Evolutionary conservation across 2,888 invertebrate species (phyloP).

Genomic region (Lutraria lutraria): DNA sequence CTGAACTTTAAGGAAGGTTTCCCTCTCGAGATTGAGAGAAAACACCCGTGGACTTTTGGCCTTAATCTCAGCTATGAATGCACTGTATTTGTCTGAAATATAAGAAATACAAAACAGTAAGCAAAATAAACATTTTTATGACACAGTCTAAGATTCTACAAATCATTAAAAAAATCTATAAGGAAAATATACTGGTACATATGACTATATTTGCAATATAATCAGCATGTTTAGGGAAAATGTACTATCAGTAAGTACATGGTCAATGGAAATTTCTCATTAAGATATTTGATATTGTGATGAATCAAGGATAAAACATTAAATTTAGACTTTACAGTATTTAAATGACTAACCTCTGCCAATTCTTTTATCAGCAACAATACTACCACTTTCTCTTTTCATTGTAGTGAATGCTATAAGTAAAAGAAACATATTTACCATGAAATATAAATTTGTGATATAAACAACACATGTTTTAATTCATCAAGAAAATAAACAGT

Average conservation of each 20-base stretch:
- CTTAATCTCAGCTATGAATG: slow-evolving; percentile 82
- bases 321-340: too few relatives aligned
- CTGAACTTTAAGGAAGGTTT: slow-evolving; percentile 82
- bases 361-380: slow-evolving; percentile 55
- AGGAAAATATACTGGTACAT: too few relatives aligned
- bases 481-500: too few relatives aligned
- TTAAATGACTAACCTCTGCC: slow-evolving; percentile 54
- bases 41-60: slow-evolving; percentile 80
- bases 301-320: too few relatives aligned
- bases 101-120: neutral
- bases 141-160: too few relatives aligned
- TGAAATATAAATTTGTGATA: neutral
- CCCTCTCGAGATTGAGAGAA: slow-evolving; percentile 82
- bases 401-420: slow-evolving; percentile 74
- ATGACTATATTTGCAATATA: too few relatives aligned
- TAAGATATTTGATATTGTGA: too few relatives aligned
- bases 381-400: slow-evolving; percentile 56
- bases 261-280: too few relatives aligned
- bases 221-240: too few relatives aligned
- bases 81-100: slow-evolving; percentile 79
- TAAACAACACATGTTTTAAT: neutral
- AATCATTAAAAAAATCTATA: too few relatives aligned
- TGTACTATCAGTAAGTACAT: too few relatives aligned
- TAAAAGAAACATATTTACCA: neutral
- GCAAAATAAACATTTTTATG: too few relatives aligned